Base-by-base conservation (phyloP, 1,140 invertebrate species). In the Orius insidiosus region DNA sequence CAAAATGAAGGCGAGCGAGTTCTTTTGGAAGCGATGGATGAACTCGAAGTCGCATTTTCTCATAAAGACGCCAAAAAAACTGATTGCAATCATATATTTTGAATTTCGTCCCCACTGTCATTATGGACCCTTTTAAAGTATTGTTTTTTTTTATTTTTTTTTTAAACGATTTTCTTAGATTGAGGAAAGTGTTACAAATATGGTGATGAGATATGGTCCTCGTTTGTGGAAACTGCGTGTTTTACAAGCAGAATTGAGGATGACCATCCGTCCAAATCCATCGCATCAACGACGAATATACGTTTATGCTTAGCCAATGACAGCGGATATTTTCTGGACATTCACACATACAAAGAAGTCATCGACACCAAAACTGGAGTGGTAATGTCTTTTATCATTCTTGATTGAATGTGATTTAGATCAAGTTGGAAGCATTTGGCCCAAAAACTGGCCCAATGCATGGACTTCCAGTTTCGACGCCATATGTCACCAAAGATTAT, bases 11-110 rank as follows among this genome's bases (percentile, higher is more conserved):
- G 90, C 2, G 93, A 98, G 66, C 74, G 93, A 46, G 86, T 96
- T 1, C 66, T 99, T 0, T 64, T 98, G 4, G 95, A 98, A 68
- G 86, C 95, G 0, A 95, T 98, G 87, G 95, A 96, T 58, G 90
- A 96, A 56, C 62, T 98, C 35, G 95, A 98, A 67, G 88, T 98
- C 8, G 93, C 93, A 0, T 97, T 94, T 63, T 93, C 88, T 1
- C 92, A 97, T 66, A 82, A 85, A 0, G 67, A 83, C 15, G 85
- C 87, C 0, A 86, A 83, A 55, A 71, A 87, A 52, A 97, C 93
- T 0, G 94, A 98, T 60, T 98, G 94, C 61, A 98, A 99, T 66
- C 95, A 99, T 59, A 97, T 98, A 15, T 98, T 98, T 66, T 99
- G 11, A 98, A 98, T 63, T 98, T 98, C 66, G 89, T 95, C 4